A percentile compares a stretch with the other conserved stretches of the same genome.
These are phyloP conservation scores for Trididemnum nubilum DNA, from an alignment of 23 tunicate species.

Conservation along the genomic window DNA sequence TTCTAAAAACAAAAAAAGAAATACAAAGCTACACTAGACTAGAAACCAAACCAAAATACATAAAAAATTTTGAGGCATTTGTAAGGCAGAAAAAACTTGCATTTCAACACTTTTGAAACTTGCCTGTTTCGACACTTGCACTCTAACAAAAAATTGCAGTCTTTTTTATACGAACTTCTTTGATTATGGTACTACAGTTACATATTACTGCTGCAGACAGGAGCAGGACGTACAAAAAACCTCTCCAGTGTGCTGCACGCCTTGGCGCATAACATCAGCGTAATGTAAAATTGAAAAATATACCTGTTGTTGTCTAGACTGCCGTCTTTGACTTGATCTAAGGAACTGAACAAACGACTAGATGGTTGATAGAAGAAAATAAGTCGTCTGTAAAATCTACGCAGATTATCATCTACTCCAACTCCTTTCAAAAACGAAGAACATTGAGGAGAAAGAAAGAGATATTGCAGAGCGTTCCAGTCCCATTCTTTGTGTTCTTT, in stretches of 20 bases:
- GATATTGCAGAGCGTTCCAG: slow-evolving; percentile 71
- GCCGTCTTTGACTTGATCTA: slow-evolving; percentile 55
- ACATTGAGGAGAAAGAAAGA: slow-evolving; percentile 58
- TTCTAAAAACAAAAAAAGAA: slow-evolving; percentile 21
- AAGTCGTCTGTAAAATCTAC: slow-evolving; percentile 58
- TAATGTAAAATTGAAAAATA: no score
- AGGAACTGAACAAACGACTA: slow-evolving; percentile 45
- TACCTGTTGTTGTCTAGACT: slow-evolving; percentile 53
- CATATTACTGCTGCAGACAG: no score
- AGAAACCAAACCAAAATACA: neutral
- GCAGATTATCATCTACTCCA: slow-evolving; percentile 55
- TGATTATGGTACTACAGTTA: no score
- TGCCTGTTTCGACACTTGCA: no score
- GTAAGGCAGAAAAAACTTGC: no score
- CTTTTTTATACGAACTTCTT: no score
- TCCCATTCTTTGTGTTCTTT: slow-evolving; percentile 82
- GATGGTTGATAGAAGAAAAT: slow-evolving; percentile 58
- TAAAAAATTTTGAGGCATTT: no score
- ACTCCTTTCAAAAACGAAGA: slow-evolving; percentile 36
- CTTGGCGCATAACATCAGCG: neutral
- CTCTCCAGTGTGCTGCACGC: no score
- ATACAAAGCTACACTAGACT: neutral
- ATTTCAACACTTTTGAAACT: no score
- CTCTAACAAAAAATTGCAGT: no score
- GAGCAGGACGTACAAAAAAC: no score